Base-by-base conservation (phyloP, 1,140 invertebrate species). In the Euwallacea similis region DNA sequence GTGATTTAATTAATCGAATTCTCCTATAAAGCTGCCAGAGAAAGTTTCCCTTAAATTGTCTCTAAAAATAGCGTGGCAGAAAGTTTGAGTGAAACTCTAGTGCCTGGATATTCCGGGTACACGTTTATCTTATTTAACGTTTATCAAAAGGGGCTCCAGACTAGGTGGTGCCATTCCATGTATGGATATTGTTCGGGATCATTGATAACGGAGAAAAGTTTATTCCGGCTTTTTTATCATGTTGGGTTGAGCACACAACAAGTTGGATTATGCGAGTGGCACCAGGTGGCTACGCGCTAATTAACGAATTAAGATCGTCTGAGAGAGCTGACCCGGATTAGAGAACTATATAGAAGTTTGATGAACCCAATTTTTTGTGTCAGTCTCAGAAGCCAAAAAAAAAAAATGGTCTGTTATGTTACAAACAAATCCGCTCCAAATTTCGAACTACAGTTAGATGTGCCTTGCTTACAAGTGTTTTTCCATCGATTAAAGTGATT, bases 401-500 rank as follows among this genome's bases (percentile, higher is more conserved):
- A 42, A 42, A 11, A 43, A 16, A 56, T 6, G 2, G 8, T 60
- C 58, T 42, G 53, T 67, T 58, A 42, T 55, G 65, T 10, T 61
- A 41, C 41, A 42, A 61, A 61, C 9, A 16, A 61, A 42, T 61
- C 59, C 33, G 59, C 55, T 67, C 65, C 53, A 67, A 67, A 54
- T 67, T 41, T 56, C 33, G 7, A 58, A 42, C 0, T 43, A 67
- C 65, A 58, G 65, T 67, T 67, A 67, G 55, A 67, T 58, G 21
- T 42, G 42, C 33, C 7, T 61, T 61, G 53, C 16, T 59, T 59
- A 67, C 65, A 10, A 42, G 0, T 9, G 65, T 56, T 67, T 46
- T 67, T 43, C 13, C 21, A 56, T 66, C 63, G 63, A 66, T 66
- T 55, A 10, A n/a, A n/a, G 41, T 59, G 53, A 59, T 58, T 67